A percentile compares a stretch with the other conserved stretches of the same genome.
phyloP scores from a whole-genome alignment of 2,113 vertebrate genomes.

The Megatriorchis doriae region DNA sequence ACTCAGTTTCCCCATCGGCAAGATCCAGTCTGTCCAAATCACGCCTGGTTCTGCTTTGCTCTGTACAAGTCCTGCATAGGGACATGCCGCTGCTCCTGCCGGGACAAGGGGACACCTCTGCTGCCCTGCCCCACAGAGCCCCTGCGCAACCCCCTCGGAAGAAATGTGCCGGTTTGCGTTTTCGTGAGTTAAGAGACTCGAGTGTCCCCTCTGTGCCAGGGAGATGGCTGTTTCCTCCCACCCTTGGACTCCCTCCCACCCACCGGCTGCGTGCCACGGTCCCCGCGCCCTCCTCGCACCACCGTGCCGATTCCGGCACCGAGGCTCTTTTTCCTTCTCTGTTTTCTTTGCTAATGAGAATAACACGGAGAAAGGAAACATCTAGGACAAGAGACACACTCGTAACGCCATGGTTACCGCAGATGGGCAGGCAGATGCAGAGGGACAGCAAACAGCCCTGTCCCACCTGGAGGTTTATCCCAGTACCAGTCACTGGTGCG shows the following conservation, averaged over 20 bases:
- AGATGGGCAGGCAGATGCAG: neutral
- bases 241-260: neutral
- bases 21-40: neutral
- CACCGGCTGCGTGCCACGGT: fast-evolving
- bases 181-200: neutral
- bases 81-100: fast-evolving
- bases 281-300: fast-evolving
- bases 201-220: neutral
- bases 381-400: neutral
- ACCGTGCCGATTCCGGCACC: too few relatives aligned
- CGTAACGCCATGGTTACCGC: fast-evolving
- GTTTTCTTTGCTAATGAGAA: neutral
- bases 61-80: neutral
- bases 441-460: neutral
- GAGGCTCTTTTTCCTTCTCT: neutral
- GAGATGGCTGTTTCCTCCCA: neutral
- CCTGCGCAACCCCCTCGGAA: fast-evolving
- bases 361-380: neutral
- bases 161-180: neutral
- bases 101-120: neutral
- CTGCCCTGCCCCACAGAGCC: neutral
- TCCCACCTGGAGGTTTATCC: neutral
- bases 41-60: neutral
- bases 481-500: neutral
- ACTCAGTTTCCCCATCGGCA: neutral